Evolutionary conservation across 2,113 vertebrate species (phyloP), one percentile per base, ranked within the genome.

Genomic region (Lasiurus cinereus): DNA sequence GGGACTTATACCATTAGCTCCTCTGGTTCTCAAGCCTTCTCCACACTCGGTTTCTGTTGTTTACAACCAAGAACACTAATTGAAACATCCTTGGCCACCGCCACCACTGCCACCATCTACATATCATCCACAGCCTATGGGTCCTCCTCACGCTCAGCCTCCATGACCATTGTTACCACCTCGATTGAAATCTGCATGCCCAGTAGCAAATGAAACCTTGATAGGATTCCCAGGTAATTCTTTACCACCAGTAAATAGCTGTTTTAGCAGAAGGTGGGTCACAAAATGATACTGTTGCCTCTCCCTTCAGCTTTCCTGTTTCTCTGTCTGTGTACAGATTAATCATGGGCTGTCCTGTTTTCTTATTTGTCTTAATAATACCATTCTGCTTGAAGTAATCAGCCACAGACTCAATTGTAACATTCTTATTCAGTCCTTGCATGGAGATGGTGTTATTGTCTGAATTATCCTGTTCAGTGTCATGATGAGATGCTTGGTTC

Each of bases 211-310:
- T 5, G 99, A 99, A 64, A 99, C 99, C 95, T 99, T 99, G 91
- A 99, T 99, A 12, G 98, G 98, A 95, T 99, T 99, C 27, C 99
- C 99, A 1, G 98, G 98, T 67, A 99, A 99, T 52, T 99, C 99
- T 82, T 99, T 99, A n/a, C 99, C 54, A 56, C 21, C 19, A 56
- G 54, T 56, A 8, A 56, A 56, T 56, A 73, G 99, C 99, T 0
- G 99, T 99, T 94, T 99, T 99, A 83, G 99, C 99, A 0, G 99
- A 99, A 39, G 99, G 99, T 4, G 99, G 99, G 94, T 99, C 99
- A 82, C 99, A 99, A 50, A 99, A 99, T 50, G 99, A 99, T 6
- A 99, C 99, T 0, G 99, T 99, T 52, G 99, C 99, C 88, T 99
- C 99, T 5, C 99, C 99, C 97, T 99, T 99, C 93, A 99, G 98